phyloP scores from a whole-genome alignment of 2,797 vertebrate species.

The Pangasius djambal region DNA sequence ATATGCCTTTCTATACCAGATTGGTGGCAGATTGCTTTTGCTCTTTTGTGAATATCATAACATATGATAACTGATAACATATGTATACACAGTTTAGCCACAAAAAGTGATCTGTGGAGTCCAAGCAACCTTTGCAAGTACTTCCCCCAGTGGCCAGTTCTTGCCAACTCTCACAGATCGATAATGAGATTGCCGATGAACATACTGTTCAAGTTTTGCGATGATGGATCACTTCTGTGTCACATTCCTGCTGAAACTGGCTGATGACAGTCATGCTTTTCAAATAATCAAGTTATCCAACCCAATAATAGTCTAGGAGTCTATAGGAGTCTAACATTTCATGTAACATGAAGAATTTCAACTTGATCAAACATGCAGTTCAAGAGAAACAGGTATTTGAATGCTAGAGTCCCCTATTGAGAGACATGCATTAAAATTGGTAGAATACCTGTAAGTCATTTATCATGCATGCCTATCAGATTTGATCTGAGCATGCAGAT shows the following conservation, averaged over 20 bases:
- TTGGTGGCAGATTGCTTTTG: neutral
- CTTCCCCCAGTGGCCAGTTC: neutral
- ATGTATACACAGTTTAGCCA: neutral
- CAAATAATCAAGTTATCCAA: neutral
- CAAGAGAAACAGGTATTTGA: neutral
- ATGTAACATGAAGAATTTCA: neutral
- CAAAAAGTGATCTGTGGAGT: no score
- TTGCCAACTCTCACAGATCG: neutral
- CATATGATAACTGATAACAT: neutral
- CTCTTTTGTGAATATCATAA: neutral
- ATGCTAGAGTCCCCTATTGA: neutral
- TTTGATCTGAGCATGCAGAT: neutral
- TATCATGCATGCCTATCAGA: neutral
- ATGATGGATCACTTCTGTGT: neutral
- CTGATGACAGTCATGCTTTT: neutral
- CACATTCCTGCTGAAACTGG: neutral
- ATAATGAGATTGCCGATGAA: neutral
- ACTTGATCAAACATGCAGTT: neutral
- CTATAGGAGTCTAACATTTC: neutral
- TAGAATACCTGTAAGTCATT: neutral
- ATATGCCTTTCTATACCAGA: neutral
- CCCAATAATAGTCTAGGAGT: neutral
- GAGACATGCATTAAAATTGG: neutral
- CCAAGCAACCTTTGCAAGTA: neutral
- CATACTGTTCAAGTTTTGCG: neutral